Base-by-base conservation (phyloP, 92 coral and sea anemone species). In the Chrysogorgia sp. region DNA sequence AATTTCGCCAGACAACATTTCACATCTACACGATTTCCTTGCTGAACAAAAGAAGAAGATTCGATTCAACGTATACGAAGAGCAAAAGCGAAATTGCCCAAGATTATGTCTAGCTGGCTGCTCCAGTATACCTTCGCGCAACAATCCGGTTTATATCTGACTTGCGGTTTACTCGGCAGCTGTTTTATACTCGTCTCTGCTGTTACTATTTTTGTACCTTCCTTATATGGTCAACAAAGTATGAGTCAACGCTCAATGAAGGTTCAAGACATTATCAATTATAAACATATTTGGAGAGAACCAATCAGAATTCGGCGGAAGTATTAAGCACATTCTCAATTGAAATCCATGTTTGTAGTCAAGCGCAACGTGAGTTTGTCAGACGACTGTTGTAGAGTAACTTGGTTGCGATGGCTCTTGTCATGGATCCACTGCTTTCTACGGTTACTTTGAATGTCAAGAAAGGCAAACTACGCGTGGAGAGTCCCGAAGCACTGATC, bases 371-470 rank as follows among this genome's bases (percentile, higher is more conserved):
- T 72, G 79, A 72, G 79, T 72, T 69, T 72, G 65, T 34, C 65
- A 49, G 79, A 40, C 29, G 79, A 20, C 25, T 31, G 79, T 53
- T 29, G 35, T 58, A 49, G 45, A 49, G 50, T 35, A 52, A 52
- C 21, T 53, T 35, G 43, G 32, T 72, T 45, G 53, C 55, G 21
- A 56, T 87, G 97, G 87, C 94, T 28, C 79, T 90, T 65, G 97
- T 90, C 34, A 96, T 96, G 52, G 99, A 96, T 55, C 99, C 99
- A 0, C 84, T 96, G 77, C 97, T 96, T 37, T 96, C 99, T 37
- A 96, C 99, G 35, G 99, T 92, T 12, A 96, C 97, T 69, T 79
- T 91, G 58, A 93, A 96, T 84, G 81, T 96, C 63, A 67, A 90
- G 84, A 86, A 92, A 62, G 97, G 97, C 13, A 96, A 87, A 79